Evolutionary conservation across 2,797 vertebrate genomes (phyloP), one percentile per base, ranked within the genome.

Genomic region (Sciaenops ocellatus): DNA sequence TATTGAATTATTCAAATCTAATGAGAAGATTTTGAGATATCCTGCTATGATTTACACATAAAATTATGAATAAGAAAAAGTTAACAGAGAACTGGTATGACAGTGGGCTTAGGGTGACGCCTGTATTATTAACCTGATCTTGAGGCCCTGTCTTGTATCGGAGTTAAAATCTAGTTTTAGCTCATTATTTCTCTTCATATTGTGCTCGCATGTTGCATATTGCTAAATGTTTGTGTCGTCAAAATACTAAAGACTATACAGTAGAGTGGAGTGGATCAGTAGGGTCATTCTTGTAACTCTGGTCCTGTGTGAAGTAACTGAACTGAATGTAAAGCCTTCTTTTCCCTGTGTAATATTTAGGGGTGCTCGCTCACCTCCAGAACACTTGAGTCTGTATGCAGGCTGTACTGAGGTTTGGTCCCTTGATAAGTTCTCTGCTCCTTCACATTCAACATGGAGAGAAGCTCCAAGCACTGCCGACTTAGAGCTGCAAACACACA

Each of bases 401-500:
- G 82, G 56, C 77, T 89, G 78, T 76, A 89, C 2, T 90, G 78
- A 1, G 87, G 92, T 73, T 90, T 83, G 26, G 88, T 95, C 56
- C 90, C 94, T 86, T 94, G 94, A 79, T 96, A 93, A 60, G 87
- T 82, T 61, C 93, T 96, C 93, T 96, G 96, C 73, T 98, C 95
- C 60, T 94, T 94, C 71, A 94, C 76, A 57, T 95, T 95, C 16
- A 98, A 90, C 95, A 97, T 93, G 34, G 96, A 95, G 7, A 97
- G 89, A 34, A 95, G 93, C 90, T 98, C 97, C 89, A 95, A 78
- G 85, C 92, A 95, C 85, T 95, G 96, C 64, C 93, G 96, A 73
- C 91, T 96, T 65, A 97, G 69, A 80, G 92, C 97, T 98, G 70
- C 9, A 81, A 20, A 80, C 15, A 83, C 47, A 74, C 12, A 60